Percentiles rank a stretch among this genome's conserved stretches.
Evolutionary conservation across 2,888 invertebrate species (phyloP).

Genomic region (Scaptodrosophila latifasciaeformis): DNA sequence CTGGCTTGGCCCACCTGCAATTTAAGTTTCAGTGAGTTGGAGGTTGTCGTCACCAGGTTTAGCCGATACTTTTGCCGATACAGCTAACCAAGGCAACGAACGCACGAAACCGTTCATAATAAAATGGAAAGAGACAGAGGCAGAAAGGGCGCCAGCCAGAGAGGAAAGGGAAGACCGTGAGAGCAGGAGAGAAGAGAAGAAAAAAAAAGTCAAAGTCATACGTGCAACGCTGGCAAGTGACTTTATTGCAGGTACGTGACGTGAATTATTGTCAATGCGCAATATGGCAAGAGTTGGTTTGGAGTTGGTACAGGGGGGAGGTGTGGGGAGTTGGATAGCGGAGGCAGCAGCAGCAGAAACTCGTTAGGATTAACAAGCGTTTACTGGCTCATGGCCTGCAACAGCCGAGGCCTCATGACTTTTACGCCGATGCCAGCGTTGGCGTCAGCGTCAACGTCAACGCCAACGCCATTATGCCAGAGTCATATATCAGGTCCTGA

Average conservation of each 20-base stretch:
- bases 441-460: too few species aligned
- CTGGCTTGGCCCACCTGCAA: too few species aligned
- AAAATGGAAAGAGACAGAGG: conserved; percentile 43
- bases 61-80: conserved; percentile 6
- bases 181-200: conserved; percentile 18
- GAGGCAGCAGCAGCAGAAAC: conserved; percentile 41
- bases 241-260: conserved; percentile 68
- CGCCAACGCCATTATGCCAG: too few species aligned
- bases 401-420: conserved; percentile 41
- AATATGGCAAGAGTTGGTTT: conserved; percentile 2
- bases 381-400: conserved; percentile 61
- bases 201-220: conserved; percentile 59
- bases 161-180: conserved; percentile 6
- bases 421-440: too few species aligned
- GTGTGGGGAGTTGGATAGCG: not conserved
- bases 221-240: conserved; percentile 66
- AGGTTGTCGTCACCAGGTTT: conserved; percentile 3
- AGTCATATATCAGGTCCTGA: too few species aligned
- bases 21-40: not conserved
- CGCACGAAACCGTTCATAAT: conserved; percentile 50
- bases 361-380: conserved; percentile 70
- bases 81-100: conserved; percentile 1
- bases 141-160: too few species aligned
- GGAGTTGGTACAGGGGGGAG: not conserved
- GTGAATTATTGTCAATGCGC: conserved; percentile 66